phyloP scores from a whole-genome alignment of 2,797 vertebrate species.

The Enoplosus armatus region DNA sequence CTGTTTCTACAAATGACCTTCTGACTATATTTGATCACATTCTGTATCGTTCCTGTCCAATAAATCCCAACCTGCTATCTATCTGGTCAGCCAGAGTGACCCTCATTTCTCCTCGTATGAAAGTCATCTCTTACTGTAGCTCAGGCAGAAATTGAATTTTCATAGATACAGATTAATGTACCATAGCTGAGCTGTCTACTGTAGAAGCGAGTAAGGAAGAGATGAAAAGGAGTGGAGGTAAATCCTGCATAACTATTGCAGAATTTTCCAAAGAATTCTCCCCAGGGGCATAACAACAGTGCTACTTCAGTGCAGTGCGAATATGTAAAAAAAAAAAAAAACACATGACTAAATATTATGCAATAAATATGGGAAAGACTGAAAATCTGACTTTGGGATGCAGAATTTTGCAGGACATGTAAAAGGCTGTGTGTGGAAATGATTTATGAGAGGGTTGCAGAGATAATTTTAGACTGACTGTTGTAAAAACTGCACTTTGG shows the following conservation, averaged over 20 bases:
- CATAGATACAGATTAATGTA: conserved; percentile 50
- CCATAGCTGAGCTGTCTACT: conserved; percentile 47
- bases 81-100: conserved; percentile 13
- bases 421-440: conserved; percentile 43
- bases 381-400: conserved; percentile 24
- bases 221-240: conserved; percentile 59
- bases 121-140: conserved; percentile 37
- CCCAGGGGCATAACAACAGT: conserved; percentile 29
- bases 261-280: conserved; percentile 40
- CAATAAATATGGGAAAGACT: conserved; percentile 43
- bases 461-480: conserved; percentile 57
- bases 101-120: conserved; percentile 16
- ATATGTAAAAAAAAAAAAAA: neutral
- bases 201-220: conserved; percentile 28
- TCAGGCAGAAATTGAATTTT: conserved; percentile 51
- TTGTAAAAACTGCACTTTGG: conserved; percentile 49
- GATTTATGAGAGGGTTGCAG: conserved; percentile 40
- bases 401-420: conserved; percentile 21
- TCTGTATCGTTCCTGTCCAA: conserved; percentile 9
- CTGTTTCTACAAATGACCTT: conserved; percentile 22
- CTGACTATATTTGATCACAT: conserved; percentile 6
- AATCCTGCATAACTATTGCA: conserved; percentile 59
- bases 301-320: conserved; percentile 21
- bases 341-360: conserved; percentile 32
- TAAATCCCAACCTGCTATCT: neutral